Base-by-base conservation (phyloP, 2,797 vertebrate genomes). In the Streptopelia turtur region DNA sequence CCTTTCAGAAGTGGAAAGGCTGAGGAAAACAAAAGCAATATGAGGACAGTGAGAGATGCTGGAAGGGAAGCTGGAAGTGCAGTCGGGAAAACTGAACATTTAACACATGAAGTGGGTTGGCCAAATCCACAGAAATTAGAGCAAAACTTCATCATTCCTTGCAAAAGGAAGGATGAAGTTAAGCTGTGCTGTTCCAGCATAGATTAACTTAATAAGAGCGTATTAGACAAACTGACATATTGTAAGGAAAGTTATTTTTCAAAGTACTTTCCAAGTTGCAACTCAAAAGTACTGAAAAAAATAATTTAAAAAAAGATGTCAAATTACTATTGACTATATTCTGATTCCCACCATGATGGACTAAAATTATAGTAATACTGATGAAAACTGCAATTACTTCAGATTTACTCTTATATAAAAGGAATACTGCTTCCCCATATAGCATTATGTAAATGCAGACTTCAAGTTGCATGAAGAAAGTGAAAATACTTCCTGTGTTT, bases 11-110 rank as follows among this genome's bases (percentile, higher is more conserved):
- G 13, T 27, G 13, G 23, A 71, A 82, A 76, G 60, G 9, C 3
- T 83, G 16, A 31, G 22, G 33, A 78, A 94, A 63, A 55, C 27
- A 59, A 57, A 87, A 95, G 60, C 39, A 75, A 8, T 56, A 52
- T 60, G 17, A 89, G 41, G 69, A 87, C 55, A 87, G 53, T 35
- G 89, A 90, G 39, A 87, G 89, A 91, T 87, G 53, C 66, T 87
- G 66, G 57, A 80, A 72, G 5, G 65, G 37, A 83, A 82, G 55
- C 11, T 72, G n/a, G 23, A 94, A 81, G 53, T 13, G 7, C 28
- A n/a, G 6, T 50, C 39, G 57, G 10, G 33, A 88, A 80, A 83
- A 88, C 2, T 33, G 27, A 49, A 76, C 81, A 50, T 35, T 33
- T 27, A 22, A 35, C 25, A 41, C 13, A 57, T 28, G 68, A 52